Conservation (phyloP, 1,140 invertebrate species). For the Cotesia chilonis region DNA sequence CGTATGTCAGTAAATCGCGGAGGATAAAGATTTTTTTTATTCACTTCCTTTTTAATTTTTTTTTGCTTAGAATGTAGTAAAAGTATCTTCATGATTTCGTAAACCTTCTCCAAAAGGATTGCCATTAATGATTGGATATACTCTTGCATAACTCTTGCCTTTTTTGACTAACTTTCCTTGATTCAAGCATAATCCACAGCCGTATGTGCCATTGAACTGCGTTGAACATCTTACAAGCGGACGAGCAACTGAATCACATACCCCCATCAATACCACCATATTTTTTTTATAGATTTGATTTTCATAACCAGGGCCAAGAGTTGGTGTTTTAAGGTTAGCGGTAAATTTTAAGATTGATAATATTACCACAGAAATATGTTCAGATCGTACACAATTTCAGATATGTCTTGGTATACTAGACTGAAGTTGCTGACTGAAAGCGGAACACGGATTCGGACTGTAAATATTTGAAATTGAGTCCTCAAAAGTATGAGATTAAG, state of each 20-base stretch:
- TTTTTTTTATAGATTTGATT: neutral
- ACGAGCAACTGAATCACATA: slow-evolving; percentile 27
- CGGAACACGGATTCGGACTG: too few species aligned
- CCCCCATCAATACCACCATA: slow-evolving; percentile 3
- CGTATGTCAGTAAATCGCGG: slow-evolving; percentile 27
- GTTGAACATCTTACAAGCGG: slow-evolving; percentile 9
- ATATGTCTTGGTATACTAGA: too few species aligned
- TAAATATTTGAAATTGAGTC: too few species aligned
- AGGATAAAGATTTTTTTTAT: slow-evolving; percentile 21
- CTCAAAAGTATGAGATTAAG: too few species aligned
- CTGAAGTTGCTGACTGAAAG: too few species aligned
- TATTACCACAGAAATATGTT: too few species aligned
- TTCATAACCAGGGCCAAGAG: too few species aligned
- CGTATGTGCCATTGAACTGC: slow-evolving; percentile 1
- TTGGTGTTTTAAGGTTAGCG: too few species aligned
- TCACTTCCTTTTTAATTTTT: neutral
- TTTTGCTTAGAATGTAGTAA: neutral
- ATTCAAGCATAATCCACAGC: slow-evolving; percentile 15
- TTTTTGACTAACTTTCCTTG: slow-evolving; percentile 10
- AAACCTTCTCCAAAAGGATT: slow-evolving; percentile 11
- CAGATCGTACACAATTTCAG: too few species aligned
- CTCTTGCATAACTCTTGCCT: neutral
- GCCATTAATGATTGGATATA: neutral
- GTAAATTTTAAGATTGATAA: too few species aligned
- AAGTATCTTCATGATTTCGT: slow-evolving; percentile 21